Evolutionary conservation across 1,140 invertebrate genomes (phyloP), one percentile per base, ranked within the genome.

Genomic region (Drosophila simulans): DNA sequence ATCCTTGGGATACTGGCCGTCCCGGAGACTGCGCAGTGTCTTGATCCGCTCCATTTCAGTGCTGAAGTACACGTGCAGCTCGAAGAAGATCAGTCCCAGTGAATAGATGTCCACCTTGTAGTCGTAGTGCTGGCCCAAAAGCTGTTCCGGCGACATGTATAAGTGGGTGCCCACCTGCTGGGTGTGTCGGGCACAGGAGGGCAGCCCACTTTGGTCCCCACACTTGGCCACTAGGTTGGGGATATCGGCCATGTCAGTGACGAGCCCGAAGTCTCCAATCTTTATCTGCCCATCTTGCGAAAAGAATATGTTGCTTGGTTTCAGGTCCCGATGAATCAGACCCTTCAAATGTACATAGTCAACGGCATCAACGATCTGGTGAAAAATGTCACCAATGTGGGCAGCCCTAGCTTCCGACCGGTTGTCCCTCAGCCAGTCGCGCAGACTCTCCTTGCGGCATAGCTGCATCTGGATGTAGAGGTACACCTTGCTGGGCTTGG

Each of bases 401-500:
- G 66, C n/a, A 12, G 75, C 42, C 34, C 92, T 77, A 7, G 75
- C 64, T 15, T 92, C 80, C 7, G 79, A 78, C 0, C 85, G 75
- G 91, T 94, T 94, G 20, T 93, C 92, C 39, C 92, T 93, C 4
- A 99, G 92, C 98, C 98, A 99, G 72, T 99, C 98, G 81, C 96
- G 95, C 7, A 99, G 93, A 76, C 97, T 98, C 60, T 98, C 95
- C 79, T 96, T 95, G 51, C 95, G 94, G 91, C 98, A 99, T 45
- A 99, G 91, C 92, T 99, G 98, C 98, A 99, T 99, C 93, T 99
- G 98, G 90, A 99, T 99, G 85, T 98, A 99, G 1, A 99, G 93
- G 92, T 96, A 98, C 90, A 96, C 94, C 92, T 94, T 86, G 80
- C 68, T 76, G 4, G 80, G 75, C 48, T 81, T 90, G 2, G 40